A percentile compares a stretch with the other conserved stretches of the same genome.
These are phyloP conservation scores for Podocnemis expansa DNA, from an alignment of 2,113 vertebrate species.

Conservation along the genomic window DNA sequence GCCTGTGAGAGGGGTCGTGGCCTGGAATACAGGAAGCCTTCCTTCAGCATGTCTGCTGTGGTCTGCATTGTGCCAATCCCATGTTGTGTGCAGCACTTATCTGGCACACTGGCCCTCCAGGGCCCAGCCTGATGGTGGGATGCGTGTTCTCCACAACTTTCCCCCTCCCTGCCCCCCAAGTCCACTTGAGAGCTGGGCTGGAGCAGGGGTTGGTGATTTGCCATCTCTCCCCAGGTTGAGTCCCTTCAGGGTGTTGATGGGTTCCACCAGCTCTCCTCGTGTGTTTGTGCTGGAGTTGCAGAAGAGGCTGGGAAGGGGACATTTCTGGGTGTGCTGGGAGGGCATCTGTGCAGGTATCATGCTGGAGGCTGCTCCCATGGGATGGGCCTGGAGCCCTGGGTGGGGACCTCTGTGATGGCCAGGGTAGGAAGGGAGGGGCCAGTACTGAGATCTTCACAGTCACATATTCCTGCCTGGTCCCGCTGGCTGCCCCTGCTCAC, in stretches of 20 bases:
- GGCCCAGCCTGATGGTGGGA: not conserved
- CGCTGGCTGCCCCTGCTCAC: not conserved
- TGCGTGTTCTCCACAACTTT: not conserved
- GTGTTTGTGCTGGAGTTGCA: not conserved
- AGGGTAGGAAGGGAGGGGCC: not conserved
- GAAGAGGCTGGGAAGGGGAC: too few species aligned
- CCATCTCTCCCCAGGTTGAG: too few species aligned
- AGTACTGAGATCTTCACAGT: too few species aligned
- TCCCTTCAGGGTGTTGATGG: not conserved
- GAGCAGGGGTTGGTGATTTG: too few species aligned
- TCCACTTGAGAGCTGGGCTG: not conserved
- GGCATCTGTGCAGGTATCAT: not conserved
- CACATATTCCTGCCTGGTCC: not conserved
- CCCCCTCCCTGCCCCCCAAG: too few species aligned
- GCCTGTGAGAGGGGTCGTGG: accelerated
- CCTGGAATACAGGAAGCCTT: not conserved
- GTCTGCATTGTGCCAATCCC: not conserved
- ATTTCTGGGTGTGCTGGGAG: not conserved
- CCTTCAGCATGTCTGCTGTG: not conserved
- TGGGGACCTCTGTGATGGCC: not conserved
- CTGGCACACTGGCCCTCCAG: not conserved
- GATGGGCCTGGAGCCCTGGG: not conserved
- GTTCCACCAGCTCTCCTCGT: not conserved
- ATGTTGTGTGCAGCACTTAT: not conserved
- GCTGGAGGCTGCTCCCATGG: not conserved